Evolutionary conservation across 2,797 vertebrate genomes (phyloP), one percentile per base, ranked within the genome.

Genomic region (Falco peregrinus): DNA sequence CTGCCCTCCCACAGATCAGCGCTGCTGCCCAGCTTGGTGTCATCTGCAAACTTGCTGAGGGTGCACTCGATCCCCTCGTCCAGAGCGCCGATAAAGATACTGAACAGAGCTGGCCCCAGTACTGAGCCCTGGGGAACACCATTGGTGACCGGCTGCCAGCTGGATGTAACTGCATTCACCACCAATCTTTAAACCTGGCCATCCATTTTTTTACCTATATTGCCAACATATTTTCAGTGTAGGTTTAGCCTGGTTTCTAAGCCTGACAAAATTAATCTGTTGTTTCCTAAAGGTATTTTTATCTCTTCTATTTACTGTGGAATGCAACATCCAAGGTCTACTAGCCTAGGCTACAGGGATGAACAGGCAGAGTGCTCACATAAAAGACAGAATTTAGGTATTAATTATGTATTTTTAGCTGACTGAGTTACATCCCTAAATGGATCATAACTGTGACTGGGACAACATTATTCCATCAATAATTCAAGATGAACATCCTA

Each of bases 91-190:
- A 25, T 33, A 12, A 29, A 69, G 29, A 18, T 6, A 5, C 2
- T 14, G 33, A 73, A 73, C 13, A 41, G 25, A 4, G 39, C 11
- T 41, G 25, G 11, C 8, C 21, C 6, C 33, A 31, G 3, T 5
- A 8, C 10, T n/a, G 78, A 59, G 50, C 50, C 5, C 26, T n/a
- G 31, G 9, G 10, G 14, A 76, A 1, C 43, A 60, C 10, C 37
- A 3, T 41, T 9, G 1, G 25, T 54, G 43, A 29, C 29, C 0
- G 0, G 1, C 2, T 14, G 5, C 7, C 79, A 80, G 17, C 24
- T 51, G 64, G 16, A 17, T 22, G 28, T 14, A 17, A 31, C n/a
- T 78, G 37, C 15, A 7, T 33, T 59, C n/a, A 33, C 7, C 16
- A 50, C 7, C 8, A 33, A 5, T 33, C 50, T 45, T 39, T 45